These are phyloP conservation scores for Tachina lurida DNA, from an alignment of 2,888 invertebrate genomes.

Conservation along the genomic window DNA sequence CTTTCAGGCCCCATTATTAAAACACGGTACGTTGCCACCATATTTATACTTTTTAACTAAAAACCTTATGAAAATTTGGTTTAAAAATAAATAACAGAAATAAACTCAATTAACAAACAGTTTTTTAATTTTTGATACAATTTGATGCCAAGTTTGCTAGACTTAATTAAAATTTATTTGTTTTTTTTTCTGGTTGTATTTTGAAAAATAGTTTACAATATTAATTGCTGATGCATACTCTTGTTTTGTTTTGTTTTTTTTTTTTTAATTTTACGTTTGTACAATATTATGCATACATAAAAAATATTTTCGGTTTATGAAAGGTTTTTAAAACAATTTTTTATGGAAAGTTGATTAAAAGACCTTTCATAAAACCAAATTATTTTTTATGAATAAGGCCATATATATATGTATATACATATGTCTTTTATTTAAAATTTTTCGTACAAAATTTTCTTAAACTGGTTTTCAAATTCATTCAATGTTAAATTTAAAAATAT, in stretches of 20 bases:
- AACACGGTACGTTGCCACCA: neutral
- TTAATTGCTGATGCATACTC: slow-evolving; percentile 65
- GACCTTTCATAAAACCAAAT: no score
- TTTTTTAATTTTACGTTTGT: no score
- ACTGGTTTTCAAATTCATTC: no score
- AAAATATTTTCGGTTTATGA: no score
- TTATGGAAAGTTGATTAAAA: no score
- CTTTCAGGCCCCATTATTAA: slow-evolving; percentile 45
- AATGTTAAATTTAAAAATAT: no score
- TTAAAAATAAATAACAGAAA: neutral
- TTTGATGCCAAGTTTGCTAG: slow-evolving; percentile 18
- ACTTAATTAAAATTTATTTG: slow-evolving; percentile 54
- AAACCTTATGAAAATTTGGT: neutral
- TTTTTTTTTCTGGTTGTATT: slow-evolving; percentile 30
- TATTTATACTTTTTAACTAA: neutral
- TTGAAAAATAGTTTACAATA: slow-evolving; percentile 43
- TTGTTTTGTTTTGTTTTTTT: slow-evolving; percentile 48
- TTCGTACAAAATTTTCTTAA: no score
- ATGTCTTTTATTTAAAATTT: slow-evolving; percentile 1
- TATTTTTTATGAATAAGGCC: no score
- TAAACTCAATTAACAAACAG: slow-evolving; percentile 46
- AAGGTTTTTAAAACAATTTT: no score
- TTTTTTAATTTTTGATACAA: slow-evolving; percentile 50
- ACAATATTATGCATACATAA: no score
- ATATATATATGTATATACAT: slow-evolving; percentile 17